Percentiles rank a stretch among this genome's conserved stretches.
Conservation (phyloP, 2,113 vertebrate species). For the Hassar affinis region DNA sequence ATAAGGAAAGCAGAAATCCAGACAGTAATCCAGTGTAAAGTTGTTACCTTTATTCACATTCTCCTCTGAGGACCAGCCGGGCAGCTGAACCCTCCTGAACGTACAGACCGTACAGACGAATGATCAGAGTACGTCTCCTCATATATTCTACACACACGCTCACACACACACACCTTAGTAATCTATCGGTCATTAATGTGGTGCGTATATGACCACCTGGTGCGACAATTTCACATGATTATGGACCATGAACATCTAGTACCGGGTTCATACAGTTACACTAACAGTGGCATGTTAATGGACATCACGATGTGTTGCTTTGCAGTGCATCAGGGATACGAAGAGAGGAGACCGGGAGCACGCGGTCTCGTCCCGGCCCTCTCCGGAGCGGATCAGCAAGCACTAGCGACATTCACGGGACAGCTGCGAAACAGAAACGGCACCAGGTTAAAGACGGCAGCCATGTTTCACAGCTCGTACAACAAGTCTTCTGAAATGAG, state of each 20-base stretch:
- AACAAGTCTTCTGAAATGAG: too few species aligned
- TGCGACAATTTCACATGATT: conserved; percentile 53
- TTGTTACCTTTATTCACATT: conserved; percentile 60
- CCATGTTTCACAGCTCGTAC: too few species aligned
- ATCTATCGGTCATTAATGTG: conserved; percentile 63
- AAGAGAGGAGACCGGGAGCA: conserved; percentile 47
- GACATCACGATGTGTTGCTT: conserved; percentile 55
- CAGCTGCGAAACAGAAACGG: conserved; percentile 60
- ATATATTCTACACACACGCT: conserved; percentile 40
- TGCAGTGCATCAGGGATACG: conserved; percentile 57
- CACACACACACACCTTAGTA: conserved; percentile 57
- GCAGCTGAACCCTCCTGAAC: conserved; percentile 40
- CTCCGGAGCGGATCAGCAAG: conserved; percentile 53
- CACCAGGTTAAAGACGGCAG: background rate
- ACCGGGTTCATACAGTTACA: conserved; percentile 56
- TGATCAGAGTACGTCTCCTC: conserved; percentile 50
- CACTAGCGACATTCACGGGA: conserved; percentile 57
- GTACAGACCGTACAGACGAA: conserved; percentile 57
- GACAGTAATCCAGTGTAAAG: background rate
- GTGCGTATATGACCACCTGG: conserved; percentile 49
- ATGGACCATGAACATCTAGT: conserved; percentile 56
- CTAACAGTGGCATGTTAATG: conserved; percentile 34
- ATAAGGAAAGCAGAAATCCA: background rate
- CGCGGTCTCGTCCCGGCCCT: conserved; percentile 35
- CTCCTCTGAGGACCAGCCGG: conserved; percentile 50